phyloP scores from a whole-genome alignment of 2,888 invertebrate genomes.

The Mythimna ferrago region DNA sequence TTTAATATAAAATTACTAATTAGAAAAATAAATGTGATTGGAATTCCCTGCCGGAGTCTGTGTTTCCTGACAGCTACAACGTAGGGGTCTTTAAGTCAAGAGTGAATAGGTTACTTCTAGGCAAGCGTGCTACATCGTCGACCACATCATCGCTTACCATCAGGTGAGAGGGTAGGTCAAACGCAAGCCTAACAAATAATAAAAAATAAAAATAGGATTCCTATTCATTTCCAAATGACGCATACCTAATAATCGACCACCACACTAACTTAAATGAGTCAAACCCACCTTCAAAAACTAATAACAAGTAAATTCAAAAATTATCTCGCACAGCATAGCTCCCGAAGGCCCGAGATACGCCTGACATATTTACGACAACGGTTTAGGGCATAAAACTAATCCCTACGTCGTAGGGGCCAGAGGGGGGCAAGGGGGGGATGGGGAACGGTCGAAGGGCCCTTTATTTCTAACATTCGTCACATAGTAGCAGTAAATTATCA shows the following conservation, averaged over 20 bases:
- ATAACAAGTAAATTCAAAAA: constrained; percentile 87
- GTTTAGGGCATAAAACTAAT: constrained; percentile 90
- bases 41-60: too few relatives aligned
- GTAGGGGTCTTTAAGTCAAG: too few relatives aligned
- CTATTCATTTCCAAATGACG: background rate
- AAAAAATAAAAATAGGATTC: too few relatives aligned
- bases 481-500: constrained; percentile 91
- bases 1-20: too few relatives aligned
- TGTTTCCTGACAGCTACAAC: too few relatives aligned
- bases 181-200: too few relatives aligned
- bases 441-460: constrained; percentile 81
- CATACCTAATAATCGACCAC: background rate
- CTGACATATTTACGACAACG: constrained; percentile 89
- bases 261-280: constrained; percentile 3
- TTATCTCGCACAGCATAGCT: constrained; percentile 83
- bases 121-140: too few relatives aligned
- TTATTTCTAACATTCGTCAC: constrained; percentile 91
- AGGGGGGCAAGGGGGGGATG: constrained; percentile 63
- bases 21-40: too few relatives aligned
- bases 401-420: constrained; percentile 77
- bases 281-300: constrained; percentile 54
- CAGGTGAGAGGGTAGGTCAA: too few relatives aligned
- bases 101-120: too few relatives aligned
- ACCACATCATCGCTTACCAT: too few relatives aligned
- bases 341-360: constrained; percentile 82